Evolutionary conservation across 92 coral and sea anemone genomes (phyloP).

Genomic region (Palythoa caribaeorum): DNA sequence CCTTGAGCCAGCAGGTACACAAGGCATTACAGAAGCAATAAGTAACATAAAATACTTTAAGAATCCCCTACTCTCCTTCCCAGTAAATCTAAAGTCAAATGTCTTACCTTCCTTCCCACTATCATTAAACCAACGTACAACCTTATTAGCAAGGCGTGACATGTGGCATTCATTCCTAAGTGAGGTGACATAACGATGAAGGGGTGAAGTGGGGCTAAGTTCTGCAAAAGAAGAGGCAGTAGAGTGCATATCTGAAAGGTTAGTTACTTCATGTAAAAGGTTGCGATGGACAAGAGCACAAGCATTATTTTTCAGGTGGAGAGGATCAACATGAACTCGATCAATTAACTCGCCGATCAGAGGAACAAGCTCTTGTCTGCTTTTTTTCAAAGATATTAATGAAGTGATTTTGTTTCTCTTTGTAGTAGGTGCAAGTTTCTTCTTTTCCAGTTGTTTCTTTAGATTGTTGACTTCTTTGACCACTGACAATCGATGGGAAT

Average conservation of each 20-base stretch:
- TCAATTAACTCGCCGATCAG: slow-evolving; percentile 36
- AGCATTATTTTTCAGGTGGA: slow-evolving; percentile 45
- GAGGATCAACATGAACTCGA: slow-evolving; percentile 23
- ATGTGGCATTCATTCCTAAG: slow-evolving; percentile 26
- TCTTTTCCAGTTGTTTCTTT: slow-evolving; percentile 20
- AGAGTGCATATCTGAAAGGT: slow-evolving; percentile 18
- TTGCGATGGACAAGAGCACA: slow-evolving; percentile 23
- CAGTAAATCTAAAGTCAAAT: slow-evolving; percentile 29
- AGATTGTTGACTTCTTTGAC: slow-evolving; percentile 16
- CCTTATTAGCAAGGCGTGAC: slow-evolving; percentile 29
- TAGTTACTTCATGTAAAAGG: slow-evolving; percentile 11
- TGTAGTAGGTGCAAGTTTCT: slow-evolving; percentile 7
- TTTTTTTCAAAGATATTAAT: slow-evolving; percentile 33
- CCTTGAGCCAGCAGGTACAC: slow-evolving; percentile 31
- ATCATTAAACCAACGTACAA: slow-evolving; percentile 28
- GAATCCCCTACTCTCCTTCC: slow-evolving; percentile 12
- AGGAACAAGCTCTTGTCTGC: slow-evolving; percentile 27
- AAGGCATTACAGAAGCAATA: slow-evolving; percentile 31
- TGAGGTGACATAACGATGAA: slow-evolving; percentile 13
- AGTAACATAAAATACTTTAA: slow-evolving; percentile 17
- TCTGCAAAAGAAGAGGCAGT: slow-evolving; percentile 26
- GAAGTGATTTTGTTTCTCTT: slow-evolving; percentile 46
- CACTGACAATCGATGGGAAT: slow-evolving; percentile 39
- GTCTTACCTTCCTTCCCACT: slow-evolving; percentile 2
- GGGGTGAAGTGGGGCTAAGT: slow-evolving; percentile 22